Evolutionary conservation across 2,113 vertebrate genomes (phyloP).

Genomic region (Zeus faber): DNA sequence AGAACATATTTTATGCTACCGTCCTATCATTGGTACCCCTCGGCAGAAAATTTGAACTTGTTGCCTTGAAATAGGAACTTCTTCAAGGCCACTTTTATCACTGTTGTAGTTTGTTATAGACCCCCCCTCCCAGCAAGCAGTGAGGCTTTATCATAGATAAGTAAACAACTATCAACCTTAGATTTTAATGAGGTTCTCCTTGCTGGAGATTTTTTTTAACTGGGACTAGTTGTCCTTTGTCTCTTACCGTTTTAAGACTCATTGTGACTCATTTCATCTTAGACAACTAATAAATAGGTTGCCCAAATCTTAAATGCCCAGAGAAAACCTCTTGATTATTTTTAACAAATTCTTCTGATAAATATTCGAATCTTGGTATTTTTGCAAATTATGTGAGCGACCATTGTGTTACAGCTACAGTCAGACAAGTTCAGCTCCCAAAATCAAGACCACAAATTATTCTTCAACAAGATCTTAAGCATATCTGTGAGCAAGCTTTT

Average conservation of each 20-base stretch:
- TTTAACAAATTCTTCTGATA: background rate
- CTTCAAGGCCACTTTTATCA: too few species aligned
- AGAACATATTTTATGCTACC: too few species aligned
- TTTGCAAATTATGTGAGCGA: conserved; percentile 1
- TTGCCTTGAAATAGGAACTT: too few species aligned
- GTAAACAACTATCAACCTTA: background rate
- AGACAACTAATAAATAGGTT: background rate
- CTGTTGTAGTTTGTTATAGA: too few species aligned
- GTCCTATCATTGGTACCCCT: too few species aligned
- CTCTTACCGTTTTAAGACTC: background rate
- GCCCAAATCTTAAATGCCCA: background rate
- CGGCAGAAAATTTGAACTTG: too few species aligned
- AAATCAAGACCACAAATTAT: too few species aligned
- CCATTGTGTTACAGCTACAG: background rate
- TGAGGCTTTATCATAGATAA: too few species aligned
- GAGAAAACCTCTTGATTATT: background rate
- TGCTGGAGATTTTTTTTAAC: background rate
- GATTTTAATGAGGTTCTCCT: background rate
- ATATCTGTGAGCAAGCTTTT: background rate
- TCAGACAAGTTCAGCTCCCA: background rate
- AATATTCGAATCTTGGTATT: background rate
- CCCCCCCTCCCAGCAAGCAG: too few species aligned
- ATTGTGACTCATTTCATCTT: background rate
- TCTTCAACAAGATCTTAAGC: too few species aligned
- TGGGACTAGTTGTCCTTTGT: background rate